Evolutionary conservation across 2,888 invertebrate species (phyloP), one percentile per base, ranked within the genome.

Genomic region (Tetheella fluctuosa): DNA sequence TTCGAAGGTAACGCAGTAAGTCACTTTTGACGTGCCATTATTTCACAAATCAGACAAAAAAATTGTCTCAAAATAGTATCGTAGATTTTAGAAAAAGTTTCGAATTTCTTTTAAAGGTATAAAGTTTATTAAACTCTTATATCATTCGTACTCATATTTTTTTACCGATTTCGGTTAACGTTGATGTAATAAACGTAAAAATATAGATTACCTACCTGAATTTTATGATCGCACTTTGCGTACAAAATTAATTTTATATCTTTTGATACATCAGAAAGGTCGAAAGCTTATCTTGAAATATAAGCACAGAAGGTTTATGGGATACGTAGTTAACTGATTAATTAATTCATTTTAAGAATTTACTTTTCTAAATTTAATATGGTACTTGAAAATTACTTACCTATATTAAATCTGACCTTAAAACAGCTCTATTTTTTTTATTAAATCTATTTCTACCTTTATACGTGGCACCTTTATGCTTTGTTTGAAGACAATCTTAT

Each of bases 81-180:
- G 7, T 20, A 48, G 7, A 20, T 48, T 17, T 20, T 48, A 48
- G 48, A 20, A 10, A 20, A 28, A 8, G 28, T 30, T 30, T 12
- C 54, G 25, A 39, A 17, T 39, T 57, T 48, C 23, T 17, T 25
- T 59, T 52, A 13, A 64, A 64, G 60, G 58, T 65, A 65, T 62
- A 69, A 68, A 75, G 23, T 78, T 82, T 82, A 79, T 74, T 65
- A 73, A 62, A 64, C 61, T 64, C 71, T 70, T 59, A 70, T 73
- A 68, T 67, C 66, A 71, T 80, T 80, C 64, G 64, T 68, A 69
- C 76, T 80, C 69, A 74, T 64, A 74, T 58, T 73, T 71, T n/a
- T 73, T 70, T 71, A 76, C 30, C 20, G 28, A 13, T 77, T 71
- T 67, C 66, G 61, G 69, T 68, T 65, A 34, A 34, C 68, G 63